Base-by-base conservation (phyloP, 2,113 vertebrate genomes). In the Microcebus griseorufus region DNA sequence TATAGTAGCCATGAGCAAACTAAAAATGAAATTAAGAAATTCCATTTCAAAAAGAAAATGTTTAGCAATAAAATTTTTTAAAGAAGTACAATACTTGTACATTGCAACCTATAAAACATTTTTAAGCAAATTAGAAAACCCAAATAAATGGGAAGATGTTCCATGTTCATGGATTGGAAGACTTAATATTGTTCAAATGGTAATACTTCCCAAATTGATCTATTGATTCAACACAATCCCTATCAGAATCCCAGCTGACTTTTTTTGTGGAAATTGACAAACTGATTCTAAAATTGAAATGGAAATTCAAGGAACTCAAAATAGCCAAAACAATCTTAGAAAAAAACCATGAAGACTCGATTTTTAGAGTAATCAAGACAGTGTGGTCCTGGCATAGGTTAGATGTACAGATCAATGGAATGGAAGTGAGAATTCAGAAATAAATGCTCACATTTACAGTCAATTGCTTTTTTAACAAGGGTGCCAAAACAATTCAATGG, bases 11-110 rank as follows among this genome's bases (percentile, higher is more conserved):
- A 14, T 94, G 70, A 91, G 8, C 13, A 83, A 91, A 65, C 10
- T n/a, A n/a, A 83, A 80, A 76, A 60, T 62, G 27, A 73, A 94
- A 73, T 89, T 92, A 83, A 87, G 60, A 62, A 84, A 93, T 84
- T 85, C 34, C 34, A 60, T 76, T 86, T 75, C 34, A 65, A 78
- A 95, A 90, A 48, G 12, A 76, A 55, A 90, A 64, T 20, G 18
- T 27, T 90, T 64, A 58, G 29, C 11, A 65, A 67, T 83, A 48
- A 23, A 65, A 48, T n/a, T 25, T 90, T 72, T 64, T 42, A 45
- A 6, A 64, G 45, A 27, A 89, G 34, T 82, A 2, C 2, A 37
- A 64, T 79, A 51, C 14, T 55, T 82, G 39, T 75, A 39, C 27
- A 60, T n/a, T 83, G 64, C 78, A 83, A 87, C 4, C 37, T 80